A percentile compares a stretch with the other conserved stretches of the same genome.
These are phyloP conservation scores for Disparrhopalites patrizii DNA, from an alignment of 2,888 invertebrate genomes.

Conservation along the genomic window DNA sequence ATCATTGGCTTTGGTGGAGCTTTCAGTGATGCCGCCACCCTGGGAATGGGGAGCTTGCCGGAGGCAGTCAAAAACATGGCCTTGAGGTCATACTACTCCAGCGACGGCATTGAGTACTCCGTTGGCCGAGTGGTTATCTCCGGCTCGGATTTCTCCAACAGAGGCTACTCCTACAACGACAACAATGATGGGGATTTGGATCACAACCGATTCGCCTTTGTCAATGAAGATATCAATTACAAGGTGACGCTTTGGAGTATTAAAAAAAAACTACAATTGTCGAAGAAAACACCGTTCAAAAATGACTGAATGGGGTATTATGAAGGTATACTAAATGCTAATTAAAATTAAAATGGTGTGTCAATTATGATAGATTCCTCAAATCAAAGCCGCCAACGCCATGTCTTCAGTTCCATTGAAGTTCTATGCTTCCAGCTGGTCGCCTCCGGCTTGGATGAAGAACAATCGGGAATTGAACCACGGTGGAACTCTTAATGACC, in stretches of 20 bases:
- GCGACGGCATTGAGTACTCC: conserved; percentile 19
- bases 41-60: neutral
- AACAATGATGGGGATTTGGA: conserved; percentile 40
- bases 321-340: neutral
- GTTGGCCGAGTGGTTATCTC: conserved; percentile 18
- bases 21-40: conserved; percentile 29
- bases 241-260: conserved; percentile 50
- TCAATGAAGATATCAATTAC: conserved; percentile 53
- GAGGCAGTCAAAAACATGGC: neutral
- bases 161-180: conserved; percentile 18
- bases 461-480: conserved; percentile 48
- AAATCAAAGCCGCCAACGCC: conserved; percentile 17
- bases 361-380: conserved; percentile 12
- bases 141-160: conserved; percentile 20
- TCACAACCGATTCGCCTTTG: conserved; percentile 52
- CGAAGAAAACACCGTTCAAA: neutral
- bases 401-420: conserved; percentile 35
- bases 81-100: conserved; percentile 57
- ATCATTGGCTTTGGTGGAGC: conserved; percentile 40
- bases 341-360: neutral
- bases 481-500: conserved; percentile 7
- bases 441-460: conserved; percentile 57
- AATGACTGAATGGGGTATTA: neutral
- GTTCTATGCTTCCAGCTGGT: conserved; percentile 56
- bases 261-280: neutral